Evolutionary conservation across 2,797 vertebrate species (phyloP), one percentile per base, ranked within the genome.

Genomic region (Liasis olivaceus): DNA sequence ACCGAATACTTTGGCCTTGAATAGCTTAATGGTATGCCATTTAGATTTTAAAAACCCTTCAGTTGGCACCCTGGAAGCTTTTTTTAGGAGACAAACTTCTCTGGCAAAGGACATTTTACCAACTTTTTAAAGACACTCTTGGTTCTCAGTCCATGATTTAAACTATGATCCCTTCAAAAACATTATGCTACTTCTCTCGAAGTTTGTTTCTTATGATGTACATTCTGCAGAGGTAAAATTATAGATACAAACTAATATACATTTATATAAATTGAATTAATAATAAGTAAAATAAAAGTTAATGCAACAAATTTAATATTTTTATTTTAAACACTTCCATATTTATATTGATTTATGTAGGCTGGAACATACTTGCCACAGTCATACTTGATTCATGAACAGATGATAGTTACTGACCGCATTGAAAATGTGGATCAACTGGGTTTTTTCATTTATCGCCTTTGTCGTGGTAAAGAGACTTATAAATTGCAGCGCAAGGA

Each of bases 361-460:
- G 98, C 99, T 93, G 99, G 99, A 91, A 98, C 98, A 3, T 99
- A 99, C 95, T 96, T 99, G 98, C 99, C 99, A 12, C 99, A 99
- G 98, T 98, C 99, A 0, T 99, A 99, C 95, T 97, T 99, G 97
- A 96, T 99, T 97, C 99, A 99, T 0, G 99, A 99, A 93, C 98
- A 99, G 97, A 99, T 99, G 99, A 97, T 99, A 1, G 99, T 99
- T 96, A 99, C 99, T 0, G 99, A 99, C 96, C 98, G 98, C 62
- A 98, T 99, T 97, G 98, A 99, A 90, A 98, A 98, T 0, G 97
- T 99, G 42, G 98, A 99, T 93, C 98, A 98, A 96, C 97, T 99
- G 93, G 99, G 99, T 59, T 97, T 98, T 96, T 99, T 99, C 95
- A 99, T 99, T 97, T 97, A 98, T 96, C 98, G 98, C 94, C 98